phyloP scores from a whole-genome alignment of 2,888 invertebrate species.

The Allygus modestus region DNA sequence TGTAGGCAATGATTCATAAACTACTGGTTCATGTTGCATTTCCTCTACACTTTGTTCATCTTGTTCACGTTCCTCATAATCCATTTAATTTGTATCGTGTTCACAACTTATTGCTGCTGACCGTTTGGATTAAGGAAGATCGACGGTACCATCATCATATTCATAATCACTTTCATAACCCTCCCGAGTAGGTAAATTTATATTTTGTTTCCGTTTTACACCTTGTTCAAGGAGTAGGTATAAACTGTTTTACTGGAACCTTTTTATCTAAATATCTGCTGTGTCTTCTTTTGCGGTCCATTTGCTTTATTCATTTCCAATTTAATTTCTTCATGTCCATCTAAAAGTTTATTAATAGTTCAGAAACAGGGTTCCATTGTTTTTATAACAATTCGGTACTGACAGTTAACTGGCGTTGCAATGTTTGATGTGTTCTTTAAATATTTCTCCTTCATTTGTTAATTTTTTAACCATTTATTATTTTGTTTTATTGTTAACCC shows the following conservation, averaged over 20 bases:
- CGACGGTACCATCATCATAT: background rate
- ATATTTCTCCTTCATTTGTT: slow-evolving; percentile 9
- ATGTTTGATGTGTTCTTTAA: slow-evolving; percentile 19
- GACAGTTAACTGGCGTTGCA: background rate
- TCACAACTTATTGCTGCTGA: background rate
- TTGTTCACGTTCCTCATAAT: background rate
- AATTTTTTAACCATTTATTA: slow-evolving; percentile 12
- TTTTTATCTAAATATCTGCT: background rate
- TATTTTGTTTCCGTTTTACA: background rate
- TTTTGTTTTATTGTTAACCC: background rate
- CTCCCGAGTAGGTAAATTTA: background rate
- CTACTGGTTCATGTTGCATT: background rate
- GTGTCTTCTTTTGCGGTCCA: background rate
- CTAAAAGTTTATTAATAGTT: background rate
- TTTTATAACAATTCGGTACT: slow-evolving; percentile 29
- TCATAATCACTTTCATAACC: slow-evolving; percentile 6
- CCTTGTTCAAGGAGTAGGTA: background rate
- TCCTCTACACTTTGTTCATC: background rate
- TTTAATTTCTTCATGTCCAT: background rate
- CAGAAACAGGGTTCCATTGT: slow-evolving; percentile 32
- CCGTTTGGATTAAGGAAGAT: background rate
- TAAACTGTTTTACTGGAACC: background rate
- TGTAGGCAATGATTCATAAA: background rate
- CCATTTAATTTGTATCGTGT: background rate
- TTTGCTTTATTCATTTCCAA: background rate